phyloP scores from a whole-genome alignment of 1,140 invertebrate species.

The Trichoplusia ni region DNA sequence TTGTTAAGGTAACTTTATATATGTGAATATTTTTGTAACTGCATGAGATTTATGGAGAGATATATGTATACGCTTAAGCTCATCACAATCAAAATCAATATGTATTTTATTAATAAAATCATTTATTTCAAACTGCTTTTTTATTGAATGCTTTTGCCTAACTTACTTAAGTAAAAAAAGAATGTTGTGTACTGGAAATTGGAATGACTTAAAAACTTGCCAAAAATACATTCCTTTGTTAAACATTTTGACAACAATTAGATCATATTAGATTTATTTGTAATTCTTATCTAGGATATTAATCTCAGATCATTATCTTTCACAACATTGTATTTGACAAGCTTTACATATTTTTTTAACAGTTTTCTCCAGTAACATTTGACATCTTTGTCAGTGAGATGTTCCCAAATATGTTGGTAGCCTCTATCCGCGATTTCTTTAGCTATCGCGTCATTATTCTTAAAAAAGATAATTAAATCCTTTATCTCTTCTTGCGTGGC shows the following conservation, averaged over 20 bases:
- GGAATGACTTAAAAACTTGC: no score
- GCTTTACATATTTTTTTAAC: conserved; percentile 88
- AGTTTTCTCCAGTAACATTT: conserved; percentile 94
- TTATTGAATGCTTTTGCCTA: not conserved
- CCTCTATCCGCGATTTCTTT: conserved; percentile 92
- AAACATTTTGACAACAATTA: no score
- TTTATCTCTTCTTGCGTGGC: conserved; percentile 86
- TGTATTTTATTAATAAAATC: conserved; percentile 4
- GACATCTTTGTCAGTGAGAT: conserved; percentile 92
- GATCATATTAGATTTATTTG: not conserved
- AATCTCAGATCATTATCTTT: conserved; percentile 82
- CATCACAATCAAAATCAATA: not conserved
- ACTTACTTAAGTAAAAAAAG: no score
- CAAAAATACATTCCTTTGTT: no score
- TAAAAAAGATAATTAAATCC: conserved; percentile 89
- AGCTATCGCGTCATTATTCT: conserved; percentile 88
- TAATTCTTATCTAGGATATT: not conserved
- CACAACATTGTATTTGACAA: conserved; percentile 87
- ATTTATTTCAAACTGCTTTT: not conserved
- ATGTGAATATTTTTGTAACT: conserved; percentile 8
- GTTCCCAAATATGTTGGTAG: conserved; percentile 90
- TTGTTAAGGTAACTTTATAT: not conserved
- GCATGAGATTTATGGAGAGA: conserved; percentile 1
- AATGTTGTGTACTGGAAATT: no score
- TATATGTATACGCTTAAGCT: not conserved